Percentiles rank a stretch among this genome's conserved stretches.
Conservation (phyloP, 2,888 invertebrate species). For the Drosophila macrothrix region DNA sequence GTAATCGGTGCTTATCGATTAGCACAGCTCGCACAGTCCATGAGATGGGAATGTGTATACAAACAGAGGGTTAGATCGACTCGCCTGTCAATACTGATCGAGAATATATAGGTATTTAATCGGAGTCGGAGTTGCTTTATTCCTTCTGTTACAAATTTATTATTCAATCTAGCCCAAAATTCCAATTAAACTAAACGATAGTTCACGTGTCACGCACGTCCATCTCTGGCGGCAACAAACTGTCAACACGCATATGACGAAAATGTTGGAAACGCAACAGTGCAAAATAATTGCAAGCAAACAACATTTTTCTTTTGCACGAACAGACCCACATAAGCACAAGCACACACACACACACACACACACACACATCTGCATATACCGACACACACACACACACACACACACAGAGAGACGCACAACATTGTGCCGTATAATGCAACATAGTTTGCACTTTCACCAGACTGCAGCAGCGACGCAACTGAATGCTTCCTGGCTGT, state of each 20-base stretch:
- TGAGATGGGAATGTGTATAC: background rate
- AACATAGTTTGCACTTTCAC: conserved; percentile 69
- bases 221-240: conserved; percentile 34
- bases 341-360: conserved; percentile 8
- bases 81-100: background rate
- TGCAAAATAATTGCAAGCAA: conserved; percentile 71
- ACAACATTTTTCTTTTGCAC: conserved; percentile 64
- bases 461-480: conserved; percentile 42
- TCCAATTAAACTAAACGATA: background rate
- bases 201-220: conserved; percentile 6
- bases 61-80: background rate
- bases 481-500: conserved; percentile 60
- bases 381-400: background rate
- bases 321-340: conserved; percentile 27
- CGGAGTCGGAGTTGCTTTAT: background rate
- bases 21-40: background rate
- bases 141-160: background rate
- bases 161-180: background rate
- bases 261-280: conserved; percentile 68
- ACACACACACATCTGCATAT: background rate
- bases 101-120: background rate
- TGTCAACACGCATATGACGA: conserved; percentile 56
- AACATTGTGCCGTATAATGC: conserved; percentile 51
- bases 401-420: conserved; percentile 5
- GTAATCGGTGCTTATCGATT: background rate